Conservation (phyloP, 2,888 invertebrate genomes). For the Apotomis betuletana region DNA sequence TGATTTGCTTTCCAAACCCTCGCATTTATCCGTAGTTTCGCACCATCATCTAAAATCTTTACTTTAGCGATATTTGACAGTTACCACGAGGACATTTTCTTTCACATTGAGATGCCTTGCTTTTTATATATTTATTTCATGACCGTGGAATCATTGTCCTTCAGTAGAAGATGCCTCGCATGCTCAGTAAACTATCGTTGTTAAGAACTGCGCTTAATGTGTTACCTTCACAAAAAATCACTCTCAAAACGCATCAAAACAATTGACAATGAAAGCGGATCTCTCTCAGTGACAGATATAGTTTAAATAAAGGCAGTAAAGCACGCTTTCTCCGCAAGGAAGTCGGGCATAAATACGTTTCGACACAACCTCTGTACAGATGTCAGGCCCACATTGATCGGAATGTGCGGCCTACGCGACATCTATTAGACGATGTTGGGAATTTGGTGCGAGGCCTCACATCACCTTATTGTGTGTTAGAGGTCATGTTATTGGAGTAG, state of each 20-base stretch:
- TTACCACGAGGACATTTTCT: no score
- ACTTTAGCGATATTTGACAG: no score
- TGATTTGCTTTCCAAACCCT: no score
- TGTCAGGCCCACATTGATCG: conserved; percentile 37
- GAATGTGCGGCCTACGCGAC: conserved; percentile 36
- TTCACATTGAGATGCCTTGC: no score
- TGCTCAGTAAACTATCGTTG: no score
- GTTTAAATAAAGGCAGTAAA: conserved; percentile 37
- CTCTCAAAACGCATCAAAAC: conserved; percentile 12
- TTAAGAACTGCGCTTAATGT: no score
- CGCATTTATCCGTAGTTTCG: no score
- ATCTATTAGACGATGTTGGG: conserved; percentile 23
- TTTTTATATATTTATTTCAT: no score
- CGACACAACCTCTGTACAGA: conserved; percentile 38
- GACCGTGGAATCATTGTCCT: no score
- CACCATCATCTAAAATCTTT: no score
- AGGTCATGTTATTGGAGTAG: background rate
- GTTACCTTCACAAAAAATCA: background rate
- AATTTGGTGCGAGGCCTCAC: conserved; percentile 19
- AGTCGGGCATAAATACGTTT: conserved; percentile 39
- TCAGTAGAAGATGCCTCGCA: no score
- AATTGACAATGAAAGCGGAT: conserved; percentile 15
- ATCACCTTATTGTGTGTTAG: conserved; percentile 1
- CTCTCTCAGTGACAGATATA: conserved; percentile 30
- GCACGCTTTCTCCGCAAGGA: conserved; percentile 41